A percentile compares a stretch with the other conserved stretches of the same genome.
These are phyloP conservation scores for Penaeus indicus DNA, from an alignment of 1,140 invertebrate species.

Conservation along the genomic window DNA sequence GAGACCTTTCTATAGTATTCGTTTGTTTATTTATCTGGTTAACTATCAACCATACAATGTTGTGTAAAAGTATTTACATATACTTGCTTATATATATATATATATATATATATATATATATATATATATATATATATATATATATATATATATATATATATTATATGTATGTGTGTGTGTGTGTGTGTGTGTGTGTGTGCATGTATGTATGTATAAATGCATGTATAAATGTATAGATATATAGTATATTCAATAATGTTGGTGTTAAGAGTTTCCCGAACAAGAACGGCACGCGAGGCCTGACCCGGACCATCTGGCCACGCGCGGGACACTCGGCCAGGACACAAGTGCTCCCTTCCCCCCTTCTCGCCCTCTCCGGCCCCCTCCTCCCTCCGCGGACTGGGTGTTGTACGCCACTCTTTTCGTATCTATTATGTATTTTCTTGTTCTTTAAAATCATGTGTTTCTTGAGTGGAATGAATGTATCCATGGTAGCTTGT, in stretches of 20 bases:
- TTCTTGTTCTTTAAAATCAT: not conserved
- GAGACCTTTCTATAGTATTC: constrained; percentile 4
- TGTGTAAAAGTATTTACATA: not conserved
- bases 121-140: constrained; percentile 24
- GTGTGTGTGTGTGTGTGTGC: not conserved
- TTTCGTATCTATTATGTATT: not conserved
- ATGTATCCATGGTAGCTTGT: too few species aligned
- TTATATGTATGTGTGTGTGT: not conserved
- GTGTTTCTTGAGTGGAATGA: not conserved
- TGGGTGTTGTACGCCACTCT: not conserved
- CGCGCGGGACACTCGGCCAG: too few species aligned
- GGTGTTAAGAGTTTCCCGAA: not conserved
- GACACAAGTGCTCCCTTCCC: not conserved
- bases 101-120: not conserved
- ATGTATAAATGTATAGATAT: not conserved
- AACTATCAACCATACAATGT: not conserved
- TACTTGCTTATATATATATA: too few species aligned
- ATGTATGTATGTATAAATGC: not conserved
- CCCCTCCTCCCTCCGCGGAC: not conserved
- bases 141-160: constrained; percentile 1
- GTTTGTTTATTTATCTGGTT: not conserved
- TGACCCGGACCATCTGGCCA: too few species aligned
- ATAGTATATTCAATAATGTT: not conserved
- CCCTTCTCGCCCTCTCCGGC: not conserved
- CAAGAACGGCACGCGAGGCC: too few species aligned